A percentile compares a stretch with the other conserved stretches of the same genome.
These are phyloP conservation scores for Solen grandis DNA, from an alignment of 1,140 invertebrate genomes.

Conservation along the genomic window DNA sequence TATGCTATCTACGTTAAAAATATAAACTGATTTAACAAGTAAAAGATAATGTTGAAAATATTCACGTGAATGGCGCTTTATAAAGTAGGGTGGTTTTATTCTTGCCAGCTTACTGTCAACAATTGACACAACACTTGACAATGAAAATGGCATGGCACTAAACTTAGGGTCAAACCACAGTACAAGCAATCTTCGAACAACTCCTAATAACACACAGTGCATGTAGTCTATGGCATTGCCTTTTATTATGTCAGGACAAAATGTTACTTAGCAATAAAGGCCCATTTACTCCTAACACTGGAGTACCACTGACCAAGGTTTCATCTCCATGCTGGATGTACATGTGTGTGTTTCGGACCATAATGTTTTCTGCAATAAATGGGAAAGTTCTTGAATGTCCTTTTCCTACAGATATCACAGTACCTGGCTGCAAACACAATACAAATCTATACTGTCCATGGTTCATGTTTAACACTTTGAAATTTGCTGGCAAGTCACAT, in stretches of 20 bases:
- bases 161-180: slow-evolving; percentile 42
- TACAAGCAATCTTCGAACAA: background rate
- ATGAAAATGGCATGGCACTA: slow-evolving; percentile 2
- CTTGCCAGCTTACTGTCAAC: background rate
- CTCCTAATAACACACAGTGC: slow-evolving; percentile 37
- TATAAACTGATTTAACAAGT: slow-evolving; percentile 38
- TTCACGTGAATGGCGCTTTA: slow-evolving; percentile 11
- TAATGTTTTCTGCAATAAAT: background rate
- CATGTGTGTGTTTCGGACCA: slow-evolving; percentile 7
- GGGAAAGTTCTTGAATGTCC: slow-evolving; percentile 30
- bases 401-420: slow-evolving; percentile 30
- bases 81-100: slow-evolving; percentile 36
- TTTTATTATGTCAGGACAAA: slow-evolving; percentile 28
- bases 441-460: slow-evolving; percentile 30
- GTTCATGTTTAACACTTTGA: slow-evolving; percentile 37
- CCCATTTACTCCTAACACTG: slow-evolving; percentile 12
- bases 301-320: background rate
- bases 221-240: slow-evolving; percentile 43
- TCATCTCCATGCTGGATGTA: slow-evolving; percentile 39
- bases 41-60: slow-evolving; percentile 35
- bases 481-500: slow-evolving; percentile 40
- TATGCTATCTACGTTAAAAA: slow-evolving; percentile 32
- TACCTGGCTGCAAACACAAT: slow-evolving; percentile 25
- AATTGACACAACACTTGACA: slow-evolving; percentile 5
- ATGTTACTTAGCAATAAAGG: slow-evolving; percentile 29